These are phyloP conservation scores for Phenganax subtilis DNA, from an alignment of 92 coral and sea anemone genomes.

Conservation along the genomic window DNA sequence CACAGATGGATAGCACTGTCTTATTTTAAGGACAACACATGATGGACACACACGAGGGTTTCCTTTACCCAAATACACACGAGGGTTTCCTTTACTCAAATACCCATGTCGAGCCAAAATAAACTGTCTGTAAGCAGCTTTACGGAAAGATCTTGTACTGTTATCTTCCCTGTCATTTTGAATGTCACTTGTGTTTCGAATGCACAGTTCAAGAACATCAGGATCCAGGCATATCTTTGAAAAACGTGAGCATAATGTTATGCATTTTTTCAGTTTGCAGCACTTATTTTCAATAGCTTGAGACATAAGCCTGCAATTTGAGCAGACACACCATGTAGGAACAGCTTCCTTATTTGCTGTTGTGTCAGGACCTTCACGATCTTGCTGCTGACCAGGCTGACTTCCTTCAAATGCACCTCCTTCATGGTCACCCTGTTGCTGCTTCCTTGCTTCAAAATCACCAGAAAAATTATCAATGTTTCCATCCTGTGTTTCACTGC, in stretches of 20 bases:
- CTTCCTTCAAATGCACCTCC: background rate
- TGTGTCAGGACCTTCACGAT: background rate
- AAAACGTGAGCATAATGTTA: conserved; percentile 18
- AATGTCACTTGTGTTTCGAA: conserved; percentile 41
- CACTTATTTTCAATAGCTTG: conserved; percentile 39
- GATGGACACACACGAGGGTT: too few species aligned
- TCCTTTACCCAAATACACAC: too few species aligned
- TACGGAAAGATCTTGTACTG: conserved; percentile 44
- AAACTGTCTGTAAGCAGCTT: conserved; percentile 52
- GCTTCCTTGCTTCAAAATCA: background rate
- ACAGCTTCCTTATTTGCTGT: background rate
- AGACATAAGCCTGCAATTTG: conserved; percentile 32
- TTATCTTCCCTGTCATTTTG: conserved; percentile 47
- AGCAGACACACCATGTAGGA: conserved; percentile 46
- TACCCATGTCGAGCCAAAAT: conserved; percentile 44
- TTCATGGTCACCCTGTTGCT: background rate
- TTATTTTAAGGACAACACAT: conserved; percentile 33
- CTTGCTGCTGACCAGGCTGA: background rate
- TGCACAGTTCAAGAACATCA: conserved; percentile 41
- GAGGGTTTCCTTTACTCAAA: conserved; percentile 45
- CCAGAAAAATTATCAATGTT: background rate
- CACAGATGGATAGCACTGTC: conserved; percentile 29
- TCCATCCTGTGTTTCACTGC: background rate
- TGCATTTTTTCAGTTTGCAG: conserved; percentile 37
- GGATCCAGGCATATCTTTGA: conserved; percentile 46